Evolutionary conservation across 2,113 vertebrate species (phyloP).

Genomic region (Neotoma lepida): DNA sequence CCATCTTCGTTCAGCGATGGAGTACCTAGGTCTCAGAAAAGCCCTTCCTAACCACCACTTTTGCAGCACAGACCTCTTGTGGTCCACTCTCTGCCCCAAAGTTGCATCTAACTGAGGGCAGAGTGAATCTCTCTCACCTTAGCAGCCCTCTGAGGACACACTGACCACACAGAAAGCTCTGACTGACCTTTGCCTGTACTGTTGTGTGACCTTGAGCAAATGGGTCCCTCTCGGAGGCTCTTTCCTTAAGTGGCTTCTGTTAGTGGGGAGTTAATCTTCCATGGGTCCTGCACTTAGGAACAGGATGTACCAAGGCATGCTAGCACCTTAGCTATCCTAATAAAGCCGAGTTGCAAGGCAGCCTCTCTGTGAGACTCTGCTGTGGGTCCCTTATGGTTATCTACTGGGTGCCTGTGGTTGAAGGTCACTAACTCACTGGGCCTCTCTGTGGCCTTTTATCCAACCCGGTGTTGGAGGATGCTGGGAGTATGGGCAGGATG

Average conservation of each 20-base stretch:
- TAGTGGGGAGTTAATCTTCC: too few relatives aligned
- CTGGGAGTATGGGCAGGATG: neutral
- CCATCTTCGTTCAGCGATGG: neutral
- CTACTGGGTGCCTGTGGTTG: accelerated
- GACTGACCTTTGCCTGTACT: neutral
- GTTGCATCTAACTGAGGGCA: neutral
- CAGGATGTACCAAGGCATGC: accelerated
- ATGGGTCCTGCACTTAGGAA: neutral
- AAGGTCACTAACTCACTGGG: neutral
- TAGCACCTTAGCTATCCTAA: neutral
- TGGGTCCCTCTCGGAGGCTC: neutral
- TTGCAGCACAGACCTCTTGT: accelerated
- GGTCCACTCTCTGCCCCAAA: neutral
- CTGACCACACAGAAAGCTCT: neutral
- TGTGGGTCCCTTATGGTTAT: too few relatives aligned
- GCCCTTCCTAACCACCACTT: neutral
- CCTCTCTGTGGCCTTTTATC: neutral
- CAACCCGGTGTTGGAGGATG: neutral
- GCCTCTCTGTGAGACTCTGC: neutral
- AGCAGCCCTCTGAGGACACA: neutral
- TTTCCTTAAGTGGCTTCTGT: neutral
- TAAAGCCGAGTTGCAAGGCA: neutral
- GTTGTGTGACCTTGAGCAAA: neutral
- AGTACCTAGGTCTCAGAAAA: neutral
- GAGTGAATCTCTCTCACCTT: neutral